These are phyloP conservation scores for Acronicta leporina DNA, from an alignment of 2,888 invertebrate genomes.

Conservation along the genomic window DNA sequence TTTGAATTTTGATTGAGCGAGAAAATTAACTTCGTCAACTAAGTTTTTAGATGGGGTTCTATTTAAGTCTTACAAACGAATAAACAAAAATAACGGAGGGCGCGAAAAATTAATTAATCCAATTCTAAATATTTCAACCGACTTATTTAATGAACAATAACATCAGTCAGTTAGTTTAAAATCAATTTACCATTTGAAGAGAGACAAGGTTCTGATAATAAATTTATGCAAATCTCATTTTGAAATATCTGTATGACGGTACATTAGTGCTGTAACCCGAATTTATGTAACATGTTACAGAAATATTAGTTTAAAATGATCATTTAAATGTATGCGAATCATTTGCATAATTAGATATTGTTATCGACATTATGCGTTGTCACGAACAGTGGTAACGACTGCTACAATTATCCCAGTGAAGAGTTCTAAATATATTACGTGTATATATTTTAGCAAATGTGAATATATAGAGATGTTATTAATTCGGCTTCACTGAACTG, in stretches of 20 bases:
- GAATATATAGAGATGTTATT: constrained; percentile 10
- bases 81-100: constrained; percentile 22
- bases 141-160: constrained; percentile 3
- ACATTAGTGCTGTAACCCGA: constrained; percentile 3
- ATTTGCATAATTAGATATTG: constrained; percentile 39
- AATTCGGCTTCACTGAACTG: constrained; percentile 8
- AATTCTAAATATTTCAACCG: neutral
- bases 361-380: constrained; percentile 25
- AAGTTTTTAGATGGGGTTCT: constrained; percentile 4
- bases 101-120: too few relatives aligned
- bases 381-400: constrained; percentile 12
- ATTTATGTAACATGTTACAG: constrained; percentile 7
- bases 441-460: constrained; percentile 5
- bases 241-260: constrained; percentile 8
- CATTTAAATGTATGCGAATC: constrained; percentile 30
- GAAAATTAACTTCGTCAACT: constrained; percentile 24
- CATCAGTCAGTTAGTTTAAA: neutral
- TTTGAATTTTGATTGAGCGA: constrained; percentile 35
- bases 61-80: constrained; percentile 7
- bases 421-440: constrained; percentile 1
- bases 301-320: constrained; percentile 28
- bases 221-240: constrained; percentile 1
- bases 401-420: constrained; percentile 5
- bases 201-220: too few relatives aligned
- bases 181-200: neutral